Evolutionary conservation across 2,888 invertebrate species (phyloP).

Genomic region (Byasa hedistus): DNA sequence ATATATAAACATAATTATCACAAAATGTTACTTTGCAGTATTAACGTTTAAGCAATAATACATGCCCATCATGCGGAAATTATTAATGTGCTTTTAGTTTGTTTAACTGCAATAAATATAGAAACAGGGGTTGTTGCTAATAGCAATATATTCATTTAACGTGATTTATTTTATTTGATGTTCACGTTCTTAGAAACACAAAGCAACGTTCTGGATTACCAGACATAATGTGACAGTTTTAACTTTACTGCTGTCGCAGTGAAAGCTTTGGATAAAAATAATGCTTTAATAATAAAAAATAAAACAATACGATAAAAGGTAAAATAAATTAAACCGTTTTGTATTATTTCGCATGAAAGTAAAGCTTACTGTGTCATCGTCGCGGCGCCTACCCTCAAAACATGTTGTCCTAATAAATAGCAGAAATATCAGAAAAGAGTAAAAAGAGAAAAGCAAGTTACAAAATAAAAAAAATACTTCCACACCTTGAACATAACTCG

Average conservation of each 20-base stretch:
- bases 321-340: not conserved
- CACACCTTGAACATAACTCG: not conserved
- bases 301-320: too few relatives aligned
- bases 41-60: not conserved
- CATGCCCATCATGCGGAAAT: not conserved
- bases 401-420: slow-evolving; percentile 68
- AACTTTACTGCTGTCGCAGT: too few relatives aligned
- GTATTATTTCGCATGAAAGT: not conserved
- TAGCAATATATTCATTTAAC: too few relatives aligned
- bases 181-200: too few relatives aligned
- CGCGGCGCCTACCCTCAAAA: slow-evolving; percentile 50
- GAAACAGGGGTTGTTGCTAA: too few relatives aligned
- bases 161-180: too few relatives aligned
- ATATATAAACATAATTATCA: too few relatives aligned
- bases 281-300: too few relatives aligned
- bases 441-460: not conserved
- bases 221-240: too few relatives aligned
- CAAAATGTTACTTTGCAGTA: not conserved
- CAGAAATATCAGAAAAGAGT: slow-evolving; percentile 51
- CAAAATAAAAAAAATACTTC: not conserved
- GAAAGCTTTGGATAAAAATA: too few relatives aligned
- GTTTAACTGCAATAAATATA: not conserved
- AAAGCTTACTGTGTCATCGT: slow-evolving; percentile 57
- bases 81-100: not conserved
- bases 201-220: too few relatives aligned